Evolutionary conservation across 2,888 invertebrate species (phyloP), one percentile per base, ranked within the genome.

Genomic region (Labia minor): DNA sequence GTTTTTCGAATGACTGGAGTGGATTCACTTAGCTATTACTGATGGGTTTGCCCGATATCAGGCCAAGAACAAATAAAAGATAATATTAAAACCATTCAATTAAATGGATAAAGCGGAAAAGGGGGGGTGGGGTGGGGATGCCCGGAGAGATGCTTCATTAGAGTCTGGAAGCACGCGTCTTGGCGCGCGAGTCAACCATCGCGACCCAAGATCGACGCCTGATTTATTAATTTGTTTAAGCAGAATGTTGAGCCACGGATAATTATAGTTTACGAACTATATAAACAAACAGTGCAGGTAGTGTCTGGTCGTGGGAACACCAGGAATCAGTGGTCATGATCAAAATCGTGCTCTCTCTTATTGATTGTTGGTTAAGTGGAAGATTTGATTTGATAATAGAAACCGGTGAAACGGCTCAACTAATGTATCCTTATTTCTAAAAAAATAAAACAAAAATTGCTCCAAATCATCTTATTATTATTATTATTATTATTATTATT

Each of bases 141-240:
- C n/a, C n/a, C n/a, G n/a, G n/a, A n/a, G n/a, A n/a, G n/a, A 26
- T 6, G 26, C 26, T 26, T 26, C 26, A 26, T 26, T 26, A 26
- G 14, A 49, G 49, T 8, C n/a, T 49, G 49, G 49, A 49, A 49
- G 49, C 49, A 49, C 49, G 49, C 49, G 49, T 49, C 49, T 3
- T 2, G 49, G 49, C 49, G 49, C 49, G 49, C 49, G 49, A 49
- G 49, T 49, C 49, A 4, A 49, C 49, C 49, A 4, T 16, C 49
- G 49, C 49, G 49, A 49, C 2, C 3, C 26, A 26, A 26, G 26
- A 26, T 26, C 26, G 26, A 26, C 49, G 49, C 49, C 49, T 49
- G 49, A 49, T 49, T 49, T 49, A 49, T 49, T 49, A 49, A 49
- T 49, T 49, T 49, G 49, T 49, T 49, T 49, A 49, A 49, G 49